Conservation (phyloP, 2,797 vertebrate genomes). For the Ara ararauna region DNA sequence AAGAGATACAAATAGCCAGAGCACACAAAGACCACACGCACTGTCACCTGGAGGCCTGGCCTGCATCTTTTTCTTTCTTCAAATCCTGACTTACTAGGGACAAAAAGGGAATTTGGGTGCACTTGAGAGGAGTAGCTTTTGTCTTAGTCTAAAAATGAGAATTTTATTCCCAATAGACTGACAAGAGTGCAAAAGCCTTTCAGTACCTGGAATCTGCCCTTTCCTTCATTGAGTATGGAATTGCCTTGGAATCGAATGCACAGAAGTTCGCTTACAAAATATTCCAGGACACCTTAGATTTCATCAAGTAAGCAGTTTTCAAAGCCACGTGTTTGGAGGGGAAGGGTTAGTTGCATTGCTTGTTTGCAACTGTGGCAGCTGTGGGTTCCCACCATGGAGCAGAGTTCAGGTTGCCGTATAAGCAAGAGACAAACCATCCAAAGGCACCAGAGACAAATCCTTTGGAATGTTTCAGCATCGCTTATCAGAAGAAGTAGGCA, state of each 20-base stretch:
- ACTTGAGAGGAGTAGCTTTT: background rate
- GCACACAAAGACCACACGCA: background rate
- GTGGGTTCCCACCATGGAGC: background rate
- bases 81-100: background rate
- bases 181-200: conserved; percentile 89
- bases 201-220: conserved; percentile 92
- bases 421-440: background rate
- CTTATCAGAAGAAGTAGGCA: background rate
- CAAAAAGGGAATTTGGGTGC: background rate
- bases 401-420: background rate
- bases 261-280: conserved; percentile 88
- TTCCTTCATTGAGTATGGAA: conserved; percentile 90
- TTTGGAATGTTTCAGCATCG: background rate
- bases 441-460: background rate
- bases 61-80: background rate
- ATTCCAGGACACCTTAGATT: conserved; percentile 89
- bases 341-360: background rate
- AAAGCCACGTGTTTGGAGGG: background rate
- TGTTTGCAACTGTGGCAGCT: background rate
- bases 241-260: conserved; percentile 88
- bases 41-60: background rate
- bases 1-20: background rate
- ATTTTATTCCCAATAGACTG: conserved; percentile 75
- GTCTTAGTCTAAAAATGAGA: background rate
- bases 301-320: conserved; percentile 86